Evolutionary conservation across 2,113 vertebrate genomes (phyloP).

Genomic region (Pavo muticus): DNA sequence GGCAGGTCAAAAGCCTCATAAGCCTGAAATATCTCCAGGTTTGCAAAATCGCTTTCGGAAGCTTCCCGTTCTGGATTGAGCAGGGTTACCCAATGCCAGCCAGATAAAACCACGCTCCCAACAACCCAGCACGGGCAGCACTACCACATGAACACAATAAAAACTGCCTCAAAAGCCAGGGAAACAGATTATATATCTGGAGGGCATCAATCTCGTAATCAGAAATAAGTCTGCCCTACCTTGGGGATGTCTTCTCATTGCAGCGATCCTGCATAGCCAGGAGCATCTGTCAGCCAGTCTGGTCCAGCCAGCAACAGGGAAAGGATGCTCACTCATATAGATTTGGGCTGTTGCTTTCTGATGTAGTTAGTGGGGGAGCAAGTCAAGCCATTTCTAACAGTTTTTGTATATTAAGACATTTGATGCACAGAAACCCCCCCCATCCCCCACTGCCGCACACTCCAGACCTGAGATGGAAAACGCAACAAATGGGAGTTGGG

Average conservation of each 20-base stretch:
- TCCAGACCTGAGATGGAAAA: neutral
- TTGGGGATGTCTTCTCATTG: neutral
- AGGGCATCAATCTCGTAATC: too few species aligned
- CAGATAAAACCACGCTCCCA: neutral
- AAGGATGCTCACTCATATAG: rapidly evolving
- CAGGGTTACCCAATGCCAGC: neutral
- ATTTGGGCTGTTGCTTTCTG: neutral
- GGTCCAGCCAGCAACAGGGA: neutral
- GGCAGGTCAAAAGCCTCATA: constrained; percentile 31
- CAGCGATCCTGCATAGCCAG: rapidly evolving
- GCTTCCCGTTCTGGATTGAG: neutral
- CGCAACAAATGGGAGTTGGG: neutral
- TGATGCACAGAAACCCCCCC: neutral
- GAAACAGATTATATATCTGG: neutral
- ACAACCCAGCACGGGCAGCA: rapidly evolving
- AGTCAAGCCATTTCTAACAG: neutral
- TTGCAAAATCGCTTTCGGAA: constrained; percentile 1
- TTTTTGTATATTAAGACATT: neutral
- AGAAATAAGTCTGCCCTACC: neutral
- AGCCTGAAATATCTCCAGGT: constrained; percentile 1
- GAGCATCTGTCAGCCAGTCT: neutral
- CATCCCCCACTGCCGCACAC: neutral
- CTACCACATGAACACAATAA: rapidly evolving
- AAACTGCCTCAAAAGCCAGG: neutral
- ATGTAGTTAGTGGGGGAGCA: neutral